Conservation (phyloP, 2,113 vertebrate genomes). For the Rhea americana region DNA sequence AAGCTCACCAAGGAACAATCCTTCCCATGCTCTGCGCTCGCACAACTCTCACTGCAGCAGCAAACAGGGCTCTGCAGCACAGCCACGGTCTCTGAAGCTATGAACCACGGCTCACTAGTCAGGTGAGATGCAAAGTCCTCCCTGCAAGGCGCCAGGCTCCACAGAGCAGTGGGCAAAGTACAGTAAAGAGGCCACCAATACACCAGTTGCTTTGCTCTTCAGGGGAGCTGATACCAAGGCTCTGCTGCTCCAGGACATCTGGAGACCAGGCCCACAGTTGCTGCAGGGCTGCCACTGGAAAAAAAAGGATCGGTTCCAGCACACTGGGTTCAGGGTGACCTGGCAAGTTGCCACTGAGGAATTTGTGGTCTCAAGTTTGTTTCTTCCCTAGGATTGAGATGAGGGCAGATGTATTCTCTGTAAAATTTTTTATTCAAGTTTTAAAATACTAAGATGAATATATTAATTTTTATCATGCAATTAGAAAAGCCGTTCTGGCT, state of each 20-base stretch:
- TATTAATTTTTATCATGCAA: not conserved
- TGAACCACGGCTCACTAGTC: not conserved
- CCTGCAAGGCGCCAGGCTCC: not conserved
- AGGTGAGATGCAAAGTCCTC: fast-evolving
- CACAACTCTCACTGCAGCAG: not conserved
- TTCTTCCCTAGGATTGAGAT: not conserved
- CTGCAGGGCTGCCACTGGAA: not conserved
- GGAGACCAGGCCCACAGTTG: not conserved
- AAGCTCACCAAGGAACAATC: not conserved
- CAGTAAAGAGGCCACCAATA: not conserved
- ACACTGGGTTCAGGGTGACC: not conserved
- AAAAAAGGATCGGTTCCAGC: not conserved
- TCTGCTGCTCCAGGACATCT: not conserved
- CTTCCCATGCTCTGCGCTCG: not conserved
- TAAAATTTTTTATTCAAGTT: not conserved
- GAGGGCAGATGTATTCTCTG: not conserved
- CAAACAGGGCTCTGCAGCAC: not conserved
- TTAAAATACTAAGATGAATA: not conserved
- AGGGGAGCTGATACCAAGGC: not conserved
- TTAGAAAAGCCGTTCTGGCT: not conserved
- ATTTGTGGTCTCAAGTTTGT: not conserved
- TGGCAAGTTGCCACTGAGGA: not conserved
- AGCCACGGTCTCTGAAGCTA: not conserved
- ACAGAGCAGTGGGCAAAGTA: not conserved
- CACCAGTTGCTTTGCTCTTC: fast-evolving